Evolutionary conservation across 2,888 invertebrate genomes (phyloP), one percentile per base, ranked within the genome.

Genomic region (Sinohyriopsis cumingii): DNA sequence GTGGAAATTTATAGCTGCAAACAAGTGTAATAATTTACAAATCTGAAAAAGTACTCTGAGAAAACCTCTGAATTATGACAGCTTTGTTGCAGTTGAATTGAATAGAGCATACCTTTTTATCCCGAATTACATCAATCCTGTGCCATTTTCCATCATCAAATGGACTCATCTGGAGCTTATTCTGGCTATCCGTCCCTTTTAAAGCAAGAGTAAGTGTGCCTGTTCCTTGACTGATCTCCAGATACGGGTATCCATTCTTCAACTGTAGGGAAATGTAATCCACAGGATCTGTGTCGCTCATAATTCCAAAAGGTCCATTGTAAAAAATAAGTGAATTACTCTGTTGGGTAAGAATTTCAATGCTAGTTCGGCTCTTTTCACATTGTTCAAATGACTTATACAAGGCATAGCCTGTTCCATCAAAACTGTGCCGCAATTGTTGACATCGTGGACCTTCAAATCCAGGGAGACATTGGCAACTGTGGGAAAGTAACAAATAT

Each of bases 121-220:
- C 70, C 33, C 86, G 76, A 89, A 96, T 96, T 80, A 99, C 93
- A 88, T 98, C 98, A 71, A 99, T 92, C 69, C 96, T 93, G 91
- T 99, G 99, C 99, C 99, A 99, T 90, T 96, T 95, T 4, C 98
- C 98, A 88, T 99, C 99, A 88, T 96, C 96, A 72, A 98, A 91
- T 25, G 67, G 74, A 54, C 71, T 65, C 68, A 84, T 67, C 28
- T 67, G 72, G 28, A 68, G 69, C 1, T 67, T 69, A 5, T 77
- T 76, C 6, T 76, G 70, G 19, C 62, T 65, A 67, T 83, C 71
- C 9, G 68, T 69, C 5, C 82, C 83, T 90, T 95, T 87, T 94
- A 93, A 87, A 94, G 93, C 64, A 95, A 91, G 89, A 96, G 96
- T 95, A 90, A 95, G 87, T 94, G 92, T 87, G 94, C 93, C 99